phyloP scores from a whole-genome alignment of 1,140 invertebrate genomes.

The Copidosoma floridanum region DNA sequence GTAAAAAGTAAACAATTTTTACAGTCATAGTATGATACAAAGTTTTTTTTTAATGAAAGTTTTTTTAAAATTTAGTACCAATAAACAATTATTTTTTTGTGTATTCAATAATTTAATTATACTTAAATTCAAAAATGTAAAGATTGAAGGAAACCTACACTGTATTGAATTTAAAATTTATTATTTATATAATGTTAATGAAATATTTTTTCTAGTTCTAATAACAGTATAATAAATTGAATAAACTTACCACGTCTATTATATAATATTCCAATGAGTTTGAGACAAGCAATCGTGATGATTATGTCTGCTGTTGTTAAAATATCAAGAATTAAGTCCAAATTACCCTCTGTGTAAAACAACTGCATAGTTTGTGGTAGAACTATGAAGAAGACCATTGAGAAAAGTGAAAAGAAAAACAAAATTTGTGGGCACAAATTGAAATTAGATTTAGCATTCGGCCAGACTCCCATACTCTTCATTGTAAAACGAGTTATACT shows the following conservation, averaged over 20 bases:
- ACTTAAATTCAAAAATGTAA: no score
- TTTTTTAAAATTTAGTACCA: no score
- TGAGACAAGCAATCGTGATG: background rate
- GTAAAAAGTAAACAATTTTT: no score
- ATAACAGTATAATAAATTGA: no score
- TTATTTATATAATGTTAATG: no score
- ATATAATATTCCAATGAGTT: conserved; percentile 4
- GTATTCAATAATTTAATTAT: no score
- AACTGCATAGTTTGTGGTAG: conserved; percentile 14
- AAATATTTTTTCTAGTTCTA: no score
- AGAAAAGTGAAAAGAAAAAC: background rate
- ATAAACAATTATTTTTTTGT: no score
- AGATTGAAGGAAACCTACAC: no score
- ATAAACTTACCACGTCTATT: conserved; percentile 13
- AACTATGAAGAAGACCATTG: conserved; percentile 9
- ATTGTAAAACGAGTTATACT: background rate
- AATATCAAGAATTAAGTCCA: conserved; percentile 15
- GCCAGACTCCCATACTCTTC: conserved; percentile 5
- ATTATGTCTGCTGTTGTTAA: conserved; percentile 6
- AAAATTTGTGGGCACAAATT: background rate
- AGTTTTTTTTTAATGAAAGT: no score
- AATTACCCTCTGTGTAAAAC: background rate
- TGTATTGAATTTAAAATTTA: no score
- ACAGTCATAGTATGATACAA: no score
- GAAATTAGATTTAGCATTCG: background rate